Evolutionary conservation across 2,888 invertebrate genomes (phyloP).

Genomic region (Scaptomyza flava): DNA sequence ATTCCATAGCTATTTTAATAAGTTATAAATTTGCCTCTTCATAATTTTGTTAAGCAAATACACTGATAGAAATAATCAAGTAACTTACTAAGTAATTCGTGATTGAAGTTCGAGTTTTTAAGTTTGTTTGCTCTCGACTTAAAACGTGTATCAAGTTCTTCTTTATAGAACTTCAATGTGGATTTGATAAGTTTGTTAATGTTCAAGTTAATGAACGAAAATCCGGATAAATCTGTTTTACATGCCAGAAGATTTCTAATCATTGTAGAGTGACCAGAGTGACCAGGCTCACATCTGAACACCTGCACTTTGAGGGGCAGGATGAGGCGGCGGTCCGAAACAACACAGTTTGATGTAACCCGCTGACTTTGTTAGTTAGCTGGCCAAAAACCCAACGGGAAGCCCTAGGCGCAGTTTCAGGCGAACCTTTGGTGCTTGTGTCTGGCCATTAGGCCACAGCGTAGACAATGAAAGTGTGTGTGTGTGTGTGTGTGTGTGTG

Average conservation of each 20-base stretch:
- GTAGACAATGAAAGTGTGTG: conserved; percentile 8
- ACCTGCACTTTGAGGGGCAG: conserved; percentile 1
- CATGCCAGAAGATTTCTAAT: too few relatives aligned
- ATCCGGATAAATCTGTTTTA: too few relatives aligned
- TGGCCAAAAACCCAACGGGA: not conserved
- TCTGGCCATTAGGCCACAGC: conserved; percentile 13
- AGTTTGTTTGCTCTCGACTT: too few relatives aligned
- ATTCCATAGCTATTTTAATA: not conserved
- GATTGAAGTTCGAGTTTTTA: too few relatives aligned
- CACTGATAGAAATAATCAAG: not conserved
- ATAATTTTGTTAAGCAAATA: not conserved
- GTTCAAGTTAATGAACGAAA: not conserved
- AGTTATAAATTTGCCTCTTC: not conserved
- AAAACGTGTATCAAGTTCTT: too few relatives aligned
- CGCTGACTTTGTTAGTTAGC: conserved; percentile 16
- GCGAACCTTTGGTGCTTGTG: conserved; percentile 2
- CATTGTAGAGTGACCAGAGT: too few relatives aligned
- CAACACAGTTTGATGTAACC: not conserved
- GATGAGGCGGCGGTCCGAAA: not conserved
- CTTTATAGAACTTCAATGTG: too few relatives aligned
- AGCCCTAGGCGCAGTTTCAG: conserved; percentile 10
- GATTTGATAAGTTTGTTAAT: too few relatives aligned
- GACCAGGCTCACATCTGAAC: not conserved
- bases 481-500: too few relatives aligned
- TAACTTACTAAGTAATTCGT: too few relatives aligned